A percentile compares a stretch with the other conserved stretches of the same genome.
These are phyloP conservation scores for Rhabditoides inermis DNA, from an alignment of 2,888 invertebrate genomes.

Conservation along the genomic window DNA sequence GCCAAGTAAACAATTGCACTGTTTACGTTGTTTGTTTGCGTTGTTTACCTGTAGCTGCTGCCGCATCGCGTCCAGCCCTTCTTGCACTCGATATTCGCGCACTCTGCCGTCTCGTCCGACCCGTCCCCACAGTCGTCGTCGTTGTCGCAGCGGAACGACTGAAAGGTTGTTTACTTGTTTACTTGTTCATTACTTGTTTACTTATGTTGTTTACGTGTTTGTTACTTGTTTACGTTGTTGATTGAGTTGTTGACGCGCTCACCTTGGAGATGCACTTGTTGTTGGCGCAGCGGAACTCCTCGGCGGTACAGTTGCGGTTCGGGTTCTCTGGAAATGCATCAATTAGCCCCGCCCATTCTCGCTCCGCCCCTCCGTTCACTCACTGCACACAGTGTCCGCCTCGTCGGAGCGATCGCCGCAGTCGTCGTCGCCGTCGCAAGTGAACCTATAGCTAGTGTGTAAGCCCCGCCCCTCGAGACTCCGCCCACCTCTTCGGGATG, in stretches of 20 bases:
- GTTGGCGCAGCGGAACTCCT: slow-evolving; percentile 85
- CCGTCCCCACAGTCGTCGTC: slow-evolving; percentile 95
- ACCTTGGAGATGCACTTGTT: slow-evolving; percentile 85
- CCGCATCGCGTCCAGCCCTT: slow-evolving; percentile 91
- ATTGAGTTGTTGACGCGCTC: too few species aligned
- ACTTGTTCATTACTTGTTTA: neutral
- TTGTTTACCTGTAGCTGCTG: slow-evolving; percentile 61
- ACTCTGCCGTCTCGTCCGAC: slow-evolving; percentile 86
- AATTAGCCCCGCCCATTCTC: too few species aligned
- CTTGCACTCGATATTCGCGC: slow-evolving; percentile 83
- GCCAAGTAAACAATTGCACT: too few species aligned
- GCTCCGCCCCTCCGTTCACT: too few species aligned
- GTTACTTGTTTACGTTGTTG: too few species aligned
- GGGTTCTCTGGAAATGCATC: slow-evolving; percentile 26
- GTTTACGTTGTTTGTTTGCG: too few species aligned
- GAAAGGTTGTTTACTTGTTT: neutral
- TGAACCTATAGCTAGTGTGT: slow-evolving; percentile 18
- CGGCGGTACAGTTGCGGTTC: slow-evolving; percentile 71
- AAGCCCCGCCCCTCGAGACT: neutral
- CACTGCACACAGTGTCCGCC: slow-evolving; percentile 66
- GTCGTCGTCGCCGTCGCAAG: slow-evolving; percentile 68
- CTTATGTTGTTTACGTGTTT: neutral
- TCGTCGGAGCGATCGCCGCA: slow-evolving; percentile 88
- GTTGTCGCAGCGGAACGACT: slow-evolving; percentile 58
- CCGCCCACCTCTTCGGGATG: slow-evolving; percentile 69